Base-by-base conservation (phyloP, 2,113 vertebrate species). In the Dicentrarchus labrax region DNA sequence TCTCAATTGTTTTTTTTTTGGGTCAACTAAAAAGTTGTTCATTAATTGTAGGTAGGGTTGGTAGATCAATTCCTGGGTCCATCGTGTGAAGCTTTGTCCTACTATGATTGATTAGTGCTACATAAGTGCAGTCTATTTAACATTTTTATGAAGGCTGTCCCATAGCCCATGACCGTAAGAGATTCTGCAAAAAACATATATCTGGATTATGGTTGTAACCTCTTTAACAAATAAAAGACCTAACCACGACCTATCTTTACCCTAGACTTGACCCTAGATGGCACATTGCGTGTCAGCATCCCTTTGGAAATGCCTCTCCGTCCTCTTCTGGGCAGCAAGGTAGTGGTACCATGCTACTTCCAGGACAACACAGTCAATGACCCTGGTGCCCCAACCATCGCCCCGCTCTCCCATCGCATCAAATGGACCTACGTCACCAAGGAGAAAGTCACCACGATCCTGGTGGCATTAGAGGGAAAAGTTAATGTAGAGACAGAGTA, bases 281-380 rank as follows among this genome's bases (percentile, higher is more conserved):
- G 93, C 5, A 87, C 86, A 1, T 92, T 99, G 85, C 96, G 95
- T 71, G 98, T 99, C 86, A 99, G 97, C 95, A 99, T 99, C 93
- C 97, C 98, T 0, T 51, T 96, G 67, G 95, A 95, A 9, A 91
- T 91, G 84, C 96, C 97, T 0, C 92, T 98, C 76, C 95, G 60
- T 24, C 96, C 96, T 67, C 93, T 96, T 69, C 94, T 99, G 86
- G 98, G 98, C 12, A 94, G 93, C 73, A 96, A 97, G 70, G 85
- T 97, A 82, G 95, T 96, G 87, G 96, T 99, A 82, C 98, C 98
- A 0, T 99, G 98, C 81, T 99, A 99, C 93, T 99, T 98, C 94
- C 97, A 96, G 47, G 96, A 98, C 93, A 96, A 96, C 6, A 91
- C 95, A 30, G 92, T 96, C 50, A 94, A 96, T 0, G 96, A 97